phyloP scores from a whole-genome alignment of 1,140 invertebrate genomes.

The Armadillidium nasatum region DNA sequence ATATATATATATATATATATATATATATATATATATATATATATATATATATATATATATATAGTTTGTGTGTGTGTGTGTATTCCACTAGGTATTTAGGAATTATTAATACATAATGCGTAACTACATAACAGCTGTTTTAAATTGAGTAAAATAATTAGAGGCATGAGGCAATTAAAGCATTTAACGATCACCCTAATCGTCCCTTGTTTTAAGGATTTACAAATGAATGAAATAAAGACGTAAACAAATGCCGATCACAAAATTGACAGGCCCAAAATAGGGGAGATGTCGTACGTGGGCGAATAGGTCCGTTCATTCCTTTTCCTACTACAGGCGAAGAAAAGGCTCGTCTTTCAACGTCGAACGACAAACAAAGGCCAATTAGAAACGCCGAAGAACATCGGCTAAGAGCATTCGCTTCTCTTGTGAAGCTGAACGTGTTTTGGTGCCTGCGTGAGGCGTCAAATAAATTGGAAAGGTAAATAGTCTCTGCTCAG shows the following conservation, averaged over 20 bases:
- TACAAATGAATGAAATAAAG: not conserved
- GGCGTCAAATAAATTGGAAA: slow-evolving; percentile 14
- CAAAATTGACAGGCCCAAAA: too few relatives aligned
- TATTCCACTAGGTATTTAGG: too few relatives aligned
- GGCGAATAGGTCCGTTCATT: too few relatives aligned
- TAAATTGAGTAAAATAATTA: not conserved
- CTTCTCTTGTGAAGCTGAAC: not conserved
- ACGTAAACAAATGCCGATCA: not conserved
- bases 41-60: too few relatives aligned
- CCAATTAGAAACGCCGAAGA: not conserved
- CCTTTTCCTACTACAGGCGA: too few relatives aligned
- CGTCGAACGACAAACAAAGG: not conserved
- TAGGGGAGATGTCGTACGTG: too few relatives aligned
- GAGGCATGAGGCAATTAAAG: not conserved
- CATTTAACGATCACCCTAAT: not conserved
- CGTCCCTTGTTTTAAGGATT: not conserved
- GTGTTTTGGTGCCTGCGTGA: not conserved
- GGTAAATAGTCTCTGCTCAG: not conserved
- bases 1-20: not conserved
- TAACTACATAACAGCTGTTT: too few relatives aligned
- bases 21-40: not conserved
- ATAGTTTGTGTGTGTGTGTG: too few relatives aligned
- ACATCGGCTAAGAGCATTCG: not conserved
- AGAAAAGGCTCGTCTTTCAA: not conserved
- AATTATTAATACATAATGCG: too few relatives aligned